Evolutionary conservation across 2,888 invertebrate genomes (phyloP).

Genomic region (Polylopha cassiicola): DNA sequence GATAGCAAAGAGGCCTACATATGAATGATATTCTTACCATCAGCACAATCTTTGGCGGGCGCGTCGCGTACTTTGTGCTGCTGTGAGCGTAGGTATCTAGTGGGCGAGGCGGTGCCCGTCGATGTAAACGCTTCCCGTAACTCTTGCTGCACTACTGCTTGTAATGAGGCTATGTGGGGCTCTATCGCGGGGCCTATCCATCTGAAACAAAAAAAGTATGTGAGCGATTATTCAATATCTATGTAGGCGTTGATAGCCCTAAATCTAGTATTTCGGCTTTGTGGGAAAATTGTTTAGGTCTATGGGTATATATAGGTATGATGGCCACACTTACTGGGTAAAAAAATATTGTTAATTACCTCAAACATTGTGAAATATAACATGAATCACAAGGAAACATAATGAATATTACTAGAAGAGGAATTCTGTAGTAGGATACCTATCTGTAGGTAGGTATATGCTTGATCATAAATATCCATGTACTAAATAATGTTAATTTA

Average conservation of each 20-base stretch:
- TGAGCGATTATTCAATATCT: not conserved
- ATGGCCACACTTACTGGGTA: too few relatives aligned
- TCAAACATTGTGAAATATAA: too few relatives aligned
- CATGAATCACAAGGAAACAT: too few relatives aligned
- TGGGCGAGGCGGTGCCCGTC: conserved; percentile 80
- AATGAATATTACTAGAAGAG: too few relatives aligned
- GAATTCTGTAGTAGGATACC: too few relatives aligned
- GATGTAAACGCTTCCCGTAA: conserved; percentile 88
- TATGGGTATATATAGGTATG: too few relatives aligned
- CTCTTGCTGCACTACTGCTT: conserved; percentile 93
- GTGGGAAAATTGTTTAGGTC: too few relatives aligned
- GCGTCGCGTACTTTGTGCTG: conserved; percentile 81
- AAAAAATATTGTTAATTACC: too few relatives aligned
- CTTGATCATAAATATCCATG: too few relatives aligned
- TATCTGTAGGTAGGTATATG: too few relatives aligned
- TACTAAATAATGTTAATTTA: not conserved
- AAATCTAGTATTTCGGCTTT: too few relatives aligned
- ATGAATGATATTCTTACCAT: conserved; percentile 49
- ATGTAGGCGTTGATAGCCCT: too few relatives aligned
- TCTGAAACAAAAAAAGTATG: conserved; percentile 55
- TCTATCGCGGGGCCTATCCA: conserved; percentile 92
- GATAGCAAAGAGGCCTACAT: not conserved
- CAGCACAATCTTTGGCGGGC: conserved; percentile 67
- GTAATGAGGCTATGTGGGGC: conserved; percentile 89
- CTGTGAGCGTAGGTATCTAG: conserved; percentile 88